Evolutionary conservation across 2,797 vertebrate species (phyloP).

Genomic region (Hypotaenidia philippensis): DNA sequence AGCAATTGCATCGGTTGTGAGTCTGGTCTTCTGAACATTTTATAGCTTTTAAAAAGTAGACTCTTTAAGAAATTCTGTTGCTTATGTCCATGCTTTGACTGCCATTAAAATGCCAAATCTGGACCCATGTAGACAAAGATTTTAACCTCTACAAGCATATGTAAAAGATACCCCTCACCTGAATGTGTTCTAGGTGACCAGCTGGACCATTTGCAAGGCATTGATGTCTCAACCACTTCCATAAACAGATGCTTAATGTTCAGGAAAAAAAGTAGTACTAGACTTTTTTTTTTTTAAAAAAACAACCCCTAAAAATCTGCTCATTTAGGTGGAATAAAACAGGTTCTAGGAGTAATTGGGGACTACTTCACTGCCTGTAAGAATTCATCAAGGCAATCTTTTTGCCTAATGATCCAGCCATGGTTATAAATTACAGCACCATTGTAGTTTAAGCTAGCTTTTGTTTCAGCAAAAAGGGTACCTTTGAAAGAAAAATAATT

Average conservation of each 20-base stretch:
- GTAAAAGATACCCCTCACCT: neutral
- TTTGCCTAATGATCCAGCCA: conserved; percentile 57
- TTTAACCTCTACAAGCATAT: neutral
- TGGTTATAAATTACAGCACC: conserved; percentile 37
- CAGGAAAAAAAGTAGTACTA: neutral
- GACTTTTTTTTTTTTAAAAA: neutral
- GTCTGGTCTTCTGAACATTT: neutral
- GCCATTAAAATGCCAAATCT: neutral
- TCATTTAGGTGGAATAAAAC: conserved; percentile 62
- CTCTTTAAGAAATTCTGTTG: neutral
- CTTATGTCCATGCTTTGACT: neutral
- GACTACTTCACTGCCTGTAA: conserved; percentile 51
- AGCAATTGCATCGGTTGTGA: fast-evolving
- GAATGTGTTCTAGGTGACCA: conserved; percentile 37
- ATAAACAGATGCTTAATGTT: conserved; percentile 65
- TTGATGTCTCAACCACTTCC: conserved; percentile 32
- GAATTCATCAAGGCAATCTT: conserved; percentile 63
- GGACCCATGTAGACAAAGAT: neutral
- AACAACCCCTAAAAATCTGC: neutral
- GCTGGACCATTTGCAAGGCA: conserved; percentile 15
- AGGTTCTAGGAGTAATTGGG: conserved; percentile 54
- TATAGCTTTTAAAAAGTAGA: neutral
- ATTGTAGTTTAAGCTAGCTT: conserved; percentile 16
- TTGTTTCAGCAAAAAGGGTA: neutral
- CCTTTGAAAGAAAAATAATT: neutral